phyloP scores from a whole-genome alignment of 2,113 vertebrate species.

The Tachycineta bicolor region DNA sequence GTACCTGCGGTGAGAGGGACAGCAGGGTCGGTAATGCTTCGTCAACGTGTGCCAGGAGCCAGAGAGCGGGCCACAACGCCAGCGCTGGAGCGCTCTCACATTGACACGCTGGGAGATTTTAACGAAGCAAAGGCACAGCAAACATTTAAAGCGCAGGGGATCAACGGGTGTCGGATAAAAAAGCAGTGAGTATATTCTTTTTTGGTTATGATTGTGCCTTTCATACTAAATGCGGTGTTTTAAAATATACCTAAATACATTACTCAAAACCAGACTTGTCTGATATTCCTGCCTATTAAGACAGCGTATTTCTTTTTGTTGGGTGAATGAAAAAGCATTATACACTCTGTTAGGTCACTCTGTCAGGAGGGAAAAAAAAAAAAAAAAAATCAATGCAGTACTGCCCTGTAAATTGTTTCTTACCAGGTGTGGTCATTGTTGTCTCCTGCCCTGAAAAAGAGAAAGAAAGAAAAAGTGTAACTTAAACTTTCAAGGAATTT shows the following conservation, averaged over 20 bases:
- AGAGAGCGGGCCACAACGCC: no score
- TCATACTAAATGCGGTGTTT: background rate
- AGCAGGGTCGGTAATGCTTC: background rate
- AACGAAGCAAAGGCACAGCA: background rate
- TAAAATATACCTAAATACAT: background rate
- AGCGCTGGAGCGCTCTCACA: fast-evolving
- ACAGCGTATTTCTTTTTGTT: background rate
- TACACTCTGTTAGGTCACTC: background rate
- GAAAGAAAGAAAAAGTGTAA: background rate
- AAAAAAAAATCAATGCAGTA: background rate
- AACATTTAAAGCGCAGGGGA: background rate
- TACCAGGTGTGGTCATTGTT: fast-evolving
- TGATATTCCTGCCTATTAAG: background rate
- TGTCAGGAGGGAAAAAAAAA: background rate
- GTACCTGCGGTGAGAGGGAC: conserved; percentile 38
- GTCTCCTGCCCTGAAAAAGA: background rate
- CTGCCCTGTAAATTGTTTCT: conserved; percentile 37
- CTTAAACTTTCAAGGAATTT: background rate
- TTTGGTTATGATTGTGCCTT: background rate
- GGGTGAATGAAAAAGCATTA: background rate
- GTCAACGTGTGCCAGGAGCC: fast-evolving
- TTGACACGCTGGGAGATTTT: background rate
- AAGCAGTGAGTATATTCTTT: background rate
- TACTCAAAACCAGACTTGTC: background rate
- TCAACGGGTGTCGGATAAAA: background rate